phyloP scores from a whole-genome alignment of 2,113 vertebrate species.

The Thermophis baileyi region DNA sequence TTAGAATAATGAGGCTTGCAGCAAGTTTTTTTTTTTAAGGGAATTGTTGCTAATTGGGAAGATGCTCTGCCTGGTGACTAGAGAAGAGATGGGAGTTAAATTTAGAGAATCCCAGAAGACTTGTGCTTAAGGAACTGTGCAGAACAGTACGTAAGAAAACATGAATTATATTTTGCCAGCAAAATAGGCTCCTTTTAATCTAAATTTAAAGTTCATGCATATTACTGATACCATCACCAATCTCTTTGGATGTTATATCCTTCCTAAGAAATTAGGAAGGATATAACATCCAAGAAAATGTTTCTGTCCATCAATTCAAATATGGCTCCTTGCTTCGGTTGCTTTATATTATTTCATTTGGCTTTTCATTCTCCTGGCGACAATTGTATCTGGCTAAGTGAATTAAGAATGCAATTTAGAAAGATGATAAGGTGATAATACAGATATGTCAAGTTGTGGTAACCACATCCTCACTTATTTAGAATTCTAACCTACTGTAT shows the following conservation, averaged over 20 bases:
- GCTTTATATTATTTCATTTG: background rate
- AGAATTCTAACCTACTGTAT: background rate
- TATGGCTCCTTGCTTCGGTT: background rate
- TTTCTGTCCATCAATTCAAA: background rate
- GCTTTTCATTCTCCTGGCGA: background rate
- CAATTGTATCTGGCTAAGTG: background rate
- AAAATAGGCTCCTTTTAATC: background rate
- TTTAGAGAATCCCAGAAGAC: slow-evolving; percentile 29
- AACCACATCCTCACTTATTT: background rate
- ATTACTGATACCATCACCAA: background rate
- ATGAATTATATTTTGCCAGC: background rate
- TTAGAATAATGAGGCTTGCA: slow-evolving; percentile 49
- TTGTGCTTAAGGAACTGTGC: slow-evolving; percentile 21
- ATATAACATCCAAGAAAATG: background rate
- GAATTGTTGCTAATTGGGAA: slow-evolving; percentile 53
- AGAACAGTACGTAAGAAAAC: slow-evolving; percentile 7
- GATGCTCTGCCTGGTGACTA: slow-evolving; percentile 29
- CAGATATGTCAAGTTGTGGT: background rate
- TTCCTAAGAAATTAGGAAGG: background rate
- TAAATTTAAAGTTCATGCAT: background rate
- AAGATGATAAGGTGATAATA: background rate
- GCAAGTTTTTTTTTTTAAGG: slow-evolving; percentile 15
- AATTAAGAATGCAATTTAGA: background rate
- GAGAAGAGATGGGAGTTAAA: background rate
- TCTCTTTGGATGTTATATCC: too few species aligned